Percentiles rank a stretch among this genome's conserved stretches.
phyloP scores from a whole-genome alignment of 1,140 invertebrate species.

The Platorchestia sp. region DNA sequence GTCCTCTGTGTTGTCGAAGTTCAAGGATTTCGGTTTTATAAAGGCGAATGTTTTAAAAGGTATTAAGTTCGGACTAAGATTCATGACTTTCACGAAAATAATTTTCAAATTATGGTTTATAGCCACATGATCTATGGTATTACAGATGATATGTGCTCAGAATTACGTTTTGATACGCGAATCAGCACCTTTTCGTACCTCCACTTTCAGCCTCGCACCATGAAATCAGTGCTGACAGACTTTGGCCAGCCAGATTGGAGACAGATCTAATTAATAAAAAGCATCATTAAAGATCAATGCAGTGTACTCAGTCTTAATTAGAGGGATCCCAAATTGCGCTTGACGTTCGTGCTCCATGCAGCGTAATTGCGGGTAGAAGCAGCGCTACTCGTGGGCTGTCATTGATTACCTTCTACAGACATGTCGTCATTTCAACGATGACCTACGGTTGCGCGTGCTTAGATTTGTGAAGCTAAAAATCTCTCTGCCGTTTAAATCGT shows the following conservation, averaged over 20 bases:
- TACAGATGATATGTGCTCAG: too few species aligned
- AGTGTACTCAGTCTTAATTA: background rate
- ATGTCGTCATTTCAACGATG: background rate
- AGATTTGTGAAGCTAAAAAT: background rate
- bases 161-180: too few species aligned
- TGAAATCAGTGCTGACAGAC: background rate
- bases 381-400: background rate
- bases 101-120: too few species aligned
- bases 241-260: background rate
- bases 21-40: too few species aligned
- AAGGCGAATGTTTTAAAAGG: too few species aligned
- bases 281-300: background rate
- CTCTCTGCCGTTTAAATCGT: too few species aligned
- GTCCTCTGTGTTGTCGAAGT: too few species aligned
- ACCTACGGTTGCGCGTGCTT: background rate
- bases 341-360: background rate
- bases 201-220: background rate
- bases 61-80: too few species aligned
- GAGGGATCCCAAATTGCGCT: background rate
- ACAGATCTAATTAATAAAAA: background rate
- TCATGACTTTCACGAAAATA: too few species aligned
- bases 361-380: background rate
- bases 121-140: too few species aligned
- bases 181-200: background rate
- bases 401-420: background rate